Percentiles rank a stretch among this genome's conserved stretches.
These are phyloP conservation scores for Cebidichthys violaceus DNA, from an alignment of 2,113 vertebrate species.

Conservation along the genomic window DNA sequence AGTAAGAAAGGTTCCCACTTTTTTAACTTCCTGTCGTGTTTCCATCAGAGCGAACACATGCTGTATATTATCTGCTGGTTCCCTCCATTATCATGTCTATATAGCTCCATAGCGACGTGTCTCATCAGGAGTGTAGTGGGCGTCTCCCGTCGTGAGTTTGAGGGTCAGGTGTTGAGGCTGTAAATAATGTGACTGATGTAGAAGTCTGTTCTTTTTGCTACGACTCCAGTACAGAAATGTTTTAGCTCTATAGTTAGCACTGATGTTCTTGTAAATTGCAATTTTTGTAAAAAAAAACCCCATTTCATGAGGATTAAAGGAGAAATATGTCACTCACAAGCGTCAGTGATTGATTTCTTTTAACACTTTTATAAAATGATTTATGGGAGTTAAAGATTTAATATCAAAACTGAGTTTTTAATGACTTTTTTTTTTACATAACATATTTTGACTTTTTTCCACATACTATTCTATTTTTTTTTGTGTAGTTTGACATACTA, in stretches of 20 bases:
- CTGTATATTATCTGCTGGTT: neutral
- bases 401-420: neutral
- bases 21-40: conserved; percentile 13
- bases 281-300: conserved; percentile 66
- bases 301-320: conserved; percentile 47
- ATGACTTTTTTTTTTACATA: neutral
- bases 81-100: conserved; percentile 55
- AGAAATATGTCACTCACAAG: conserved; percentile 40
- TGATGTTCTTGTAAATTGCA: conserved; percentile 63
- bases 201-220: conserved; percentile 48
- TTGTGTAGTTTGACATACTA: too few relatives aligned
- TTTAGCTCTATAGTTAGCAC: conserved; percentile 25
- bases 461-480: too few relatives aligned
- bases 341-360: neutral
- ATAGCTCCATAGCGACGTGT: neutral
- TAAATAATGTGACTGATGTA: conserved; percentile 68
- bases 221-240: conserved; percentile 1
- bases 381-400: neutral
- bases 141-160: conserved; percentile 15
- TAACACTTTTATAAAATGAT: neutral
- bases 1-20: conserved; percentile 6
- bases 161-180: conserved; percentile 28
- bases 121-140: neutral
- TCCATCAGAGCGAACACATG: conserved; percentile 10
- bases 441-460: too few relatives aligned